phyloP scores from a whole-genome alignment of 2,797 vertebrate species.

The Tachyglossus aculeatus region DNA sequence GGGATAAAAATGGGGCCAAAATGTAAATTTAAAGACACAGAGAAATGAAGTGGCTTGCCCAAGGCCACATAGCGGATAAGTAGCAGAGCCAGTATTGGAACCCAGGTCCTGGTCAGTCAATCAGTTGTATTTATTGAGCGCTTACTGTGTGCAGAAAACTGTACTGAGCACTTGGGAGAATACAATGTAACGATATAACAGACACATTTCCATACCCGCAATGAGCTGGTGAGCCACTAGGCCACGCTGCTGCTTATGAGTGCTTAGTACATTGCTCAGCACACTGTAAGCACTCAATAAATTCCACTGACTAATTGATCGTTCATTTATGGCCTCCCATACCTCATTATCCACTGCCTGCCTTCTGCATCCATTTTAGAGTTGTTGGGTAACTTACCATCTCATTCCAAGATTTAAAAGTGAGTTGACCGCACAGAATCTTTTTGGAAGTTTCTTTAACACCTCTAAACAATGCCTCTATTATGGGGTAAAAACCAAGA shows the following conservation, averaged over 20 bases:
- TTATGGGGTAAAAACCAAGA: constrained; percentile 31
- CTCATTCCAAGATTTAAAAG: constrained; percentile 1
- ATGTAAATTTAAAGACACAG: no score
- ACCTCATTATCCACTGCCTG: constrained; percentile 31
- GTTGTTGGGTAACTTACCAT: constrained; percentile 3
- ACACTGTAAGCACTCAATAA: no score
- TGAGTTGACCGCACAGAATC: constrained; percentile 15
- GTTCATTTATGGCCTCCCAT: constrained; percentile 29
- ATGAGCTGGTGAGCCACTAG: no score
- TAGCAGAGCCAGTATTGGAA: not conserved
- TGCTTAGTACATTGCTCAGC: no score
- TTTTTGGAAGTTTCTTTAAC: constrained; percentile 24
- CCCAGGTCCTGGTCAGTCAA: not conserved
- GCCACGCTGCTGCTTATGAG: no score
- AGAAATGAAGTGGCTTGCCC: not conserved
- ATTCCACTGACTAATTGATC: no score
- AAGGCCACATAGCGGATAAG: not conserved
- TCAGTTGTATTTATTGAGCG: no score
- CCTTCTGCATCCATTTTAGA: constrained; percentile 11
- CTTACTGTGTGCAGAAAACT: no score
- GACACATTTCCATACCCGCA: no score
- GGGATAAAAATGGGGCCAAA: no score
- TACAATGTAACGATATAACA: no score
- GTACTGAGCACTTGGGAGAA: no score
- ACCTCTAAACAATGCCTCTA: constrained; percentile 21